Evolutionary conservation across 2,888 invertebrate genomes (phyloP), one percentile per base, ranked within the genome.

Genomic region (Venusia cambrica): DNA sequence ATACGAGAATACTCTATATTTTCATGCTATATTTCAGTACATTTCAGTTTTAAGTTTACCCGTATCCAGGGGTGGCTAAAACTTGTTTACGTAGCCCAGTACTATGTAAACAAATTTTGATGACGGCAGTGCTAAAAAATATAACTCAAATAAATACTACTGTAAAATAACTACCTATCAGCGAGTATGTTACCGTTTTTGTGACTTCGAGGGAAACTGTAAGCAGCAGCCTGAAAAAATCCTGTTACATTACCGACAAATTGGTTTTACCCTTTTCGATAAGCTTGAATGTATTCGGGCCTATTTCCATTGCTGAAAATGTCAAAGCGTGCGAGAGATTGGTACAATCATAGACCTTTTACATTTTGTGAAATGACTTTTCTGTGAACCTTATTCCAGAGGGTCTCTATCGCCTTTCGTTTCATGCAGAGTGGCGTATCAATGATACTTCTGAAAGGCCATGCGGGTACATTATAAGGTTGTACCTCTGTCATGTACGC

Each of bases 401-500:
- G 50, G 59, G 43, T 53, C 54, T 52, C 45, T 48, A 54, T 59
- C 58, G 57, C 56, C 49, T 16, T 22, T 35, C 29, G 27, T 58
- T 53, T 72, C 65, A 71, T 67, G 47, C 49, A 45, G 62, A 73
- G 62, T 73, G 74, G 65, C 72, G 56, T 68, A 65, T 59, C 47
- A 55, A 48, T 46, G 50, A 54, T 54, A 60, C n/a, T n/a, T 63
- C 52, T 51, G 46, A 42, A 43, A 49, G n/a, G 30, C 43, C 46
- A 27, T 45, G 19, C 22, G 31, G 21, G 15, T 27, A 32, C 8
- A 19, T 42, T 27, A n/a, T n/a, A n/a, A n/a, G n/a, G n/a, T n/a
- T n/a, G n/a, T n/a, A n/a, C n/a, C n/a, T n/a, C n/a, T n/a, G n/a
- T n/a, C n/a, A n/a, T n/a, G n/a, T n/a, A n/a, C n/a, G n/a, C n/a